These are phyloP conservation scores for Lates calcarifer DNA, from an alignment of 2,113 vertebrate genomes.

Conservation along the genomic window DNA sequence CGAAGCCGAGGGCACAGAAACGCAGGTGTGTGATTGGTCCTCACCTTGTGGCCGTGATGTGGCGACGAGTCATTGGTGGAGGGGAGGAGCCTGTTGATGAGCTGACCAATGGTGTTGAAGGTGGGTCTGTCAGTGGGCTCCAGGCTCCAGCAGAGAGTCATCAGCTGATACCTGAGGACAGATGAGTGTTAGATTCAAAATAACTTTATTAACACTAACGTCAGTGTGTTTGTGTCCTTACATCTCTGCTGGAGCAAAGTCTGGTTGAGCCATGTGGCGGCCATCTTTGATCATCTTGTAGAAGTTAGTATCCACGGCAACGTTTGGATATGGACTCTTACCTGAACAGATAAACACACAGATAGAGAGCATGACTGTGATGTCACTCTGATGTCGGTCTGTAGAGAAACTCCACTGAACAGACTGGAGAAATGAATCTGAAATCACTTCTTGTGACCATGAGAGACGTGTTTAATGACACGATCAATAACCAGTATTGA, in stretches of 20 bases:
- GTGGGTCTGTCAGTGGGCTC: constrained; percentile 91
- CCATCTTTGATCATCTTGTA: constrained; percentile 96
- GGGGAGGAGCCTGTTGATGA: constrained; percentile 85
- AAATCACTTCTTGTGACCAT: background rate
- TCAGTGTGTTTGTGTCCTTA: constrained; percentile 58
- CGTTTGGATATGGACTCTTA: constrained; percentile 93
- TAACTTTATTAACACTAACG: background rate
- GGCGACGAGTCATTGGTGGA: constrained; percentile 49
- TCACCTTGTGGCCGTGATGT: constrained; percentile 83
- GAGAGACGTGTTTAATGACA: background rate
- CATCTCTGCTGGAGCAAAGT: constrained; percentile 90
- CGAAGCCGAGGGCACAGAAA: fast-evolving
- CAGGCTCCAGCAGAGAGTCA: constrained; percentile 93
- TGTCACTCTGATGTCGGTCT: background rate
- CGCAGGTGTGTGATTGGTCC: background rate
- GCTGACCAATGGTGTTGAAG: constrained; percentile 87
- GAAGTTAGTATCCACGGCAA: constrained; percentile 93
- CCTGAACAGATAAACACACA: constrained; percentile 79
- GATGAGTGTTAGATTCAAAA: background rate
- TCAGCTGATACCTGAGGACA: constrained; percentile 90
- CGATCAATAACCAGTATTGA: background rate
- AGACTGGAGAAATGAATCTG: background rate
- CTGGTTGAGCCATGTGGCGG: constrained; percentile 93
- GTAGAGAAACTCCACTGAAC: background rate
- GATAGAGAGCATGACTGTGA: background rate